These are phyloP conservation scores for Papilio protenor DNA, from an alignment of 2,888 invertebrate species.

Conservation along the genomic window DNA sequence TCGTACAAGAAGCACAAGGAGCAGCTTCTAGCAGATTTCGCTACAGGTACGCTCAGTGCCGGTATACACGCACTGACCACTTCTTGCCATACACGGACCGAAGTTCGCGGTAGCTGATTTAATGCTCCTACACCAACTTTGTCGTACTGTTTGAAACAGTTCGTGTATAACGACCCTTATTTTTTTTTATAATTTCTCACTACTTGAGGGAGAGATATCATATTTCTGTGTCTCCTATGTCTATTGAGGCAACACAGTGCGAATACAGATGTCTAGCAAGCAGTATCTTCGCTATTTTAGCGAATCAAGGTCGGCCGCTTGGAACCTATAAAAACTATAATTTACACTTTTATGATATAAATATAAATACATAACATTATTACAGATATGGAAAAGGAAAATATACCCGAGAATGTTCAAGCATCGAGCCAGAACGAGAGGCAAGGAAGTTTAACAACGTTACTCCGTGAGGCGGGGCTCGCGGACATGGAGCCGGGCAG, in stretches of 20 bases:
- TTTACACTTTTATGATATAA: no score
- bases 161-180: not conserved
- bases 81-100: not conserved
- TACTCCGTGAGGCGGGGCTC: slow-evolving; percentile 54
- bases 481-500: not conserved
- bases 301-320: no score
- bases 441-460: slow-evolving; percentile 52
- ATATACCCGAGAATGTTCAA: slow-evolving; percentile 57
- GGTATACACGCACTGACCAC: not conserved
- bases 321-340: no score
- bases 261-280: no score
- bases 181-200: not conserved
- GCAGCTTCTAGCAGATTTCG: slow-evolving; percentile 34
- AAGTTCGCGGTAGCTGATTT: no score
- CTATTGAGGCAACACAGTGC: no score
- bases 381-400: slow-evolving; percentile 65
- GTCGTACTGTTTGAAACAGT: not conserved
- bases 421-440: slow-evolving; percentile 39
- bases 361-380: not conserved
- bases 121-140: no score
- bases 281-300: no score
- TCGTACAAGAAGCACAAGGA: slow-evolving; percentile 57
- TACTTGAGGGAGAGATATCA: no score
- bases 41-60: slow-evolving; percentile 31
- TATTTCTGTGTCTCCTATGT: no score